Percentiles rank a stretch among this genome's conserved stretches.
Conservation (phyloP, 2,888 invertebrate species). For the Nezara viridula region DNA sequence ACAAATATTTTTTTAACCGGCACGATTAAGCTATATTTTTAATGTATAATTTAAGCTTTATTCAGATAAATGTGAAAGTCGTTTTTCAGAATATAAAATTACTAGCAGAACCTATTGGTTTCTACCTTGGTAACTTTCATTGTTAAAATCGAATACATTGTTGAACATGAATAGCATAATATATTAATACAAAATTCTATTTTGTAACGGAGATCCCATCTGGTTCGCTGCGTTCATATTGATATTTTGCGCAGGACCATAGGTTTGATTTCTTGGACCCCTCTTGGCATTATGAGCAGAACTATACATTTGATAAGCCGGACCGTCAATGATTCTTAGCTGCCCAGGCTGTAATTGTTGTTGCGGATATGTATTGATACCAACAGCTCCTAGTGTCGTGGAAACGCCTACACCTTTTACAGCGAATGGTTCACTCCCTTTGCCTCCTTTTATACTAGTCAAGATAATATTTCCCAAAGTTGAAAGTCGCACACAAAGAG, state of each 20-base stretch:
- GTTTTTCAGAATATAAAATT: too few relatives aligned
- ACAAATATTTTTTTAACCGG: too few relatives aligned
- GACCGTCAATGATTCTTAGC: background rate
- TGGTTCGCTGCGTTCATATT: background rate
- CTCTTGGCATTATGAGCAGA: background rate
- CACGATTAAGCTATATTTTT: too few relatives aligned
- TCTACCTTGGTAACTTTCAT: too few relatives aligned
- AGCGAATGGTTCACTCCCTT: slow-evolving; percentile 29
- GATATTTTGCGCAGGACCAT: background rate
- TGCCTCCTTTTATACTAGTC: slow-evolving; percentile 64
- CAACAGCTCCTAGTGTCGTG: background rate
- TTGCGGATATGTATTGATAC: too few relatives aligned
- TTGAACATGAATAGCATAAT: too few relatives aligned
- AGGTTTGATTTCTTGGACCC: background rate
- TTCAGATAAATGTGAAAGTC: too few relatives aligned
- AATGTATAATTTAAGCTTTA: too few relatives aligned
- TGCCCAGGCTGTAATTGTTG: background rate
- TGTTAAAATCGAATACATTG: too few relatives aligned
- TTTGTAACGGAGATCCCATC: background rate
- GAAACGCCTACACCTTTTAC: slow-evolving; percentile 11
- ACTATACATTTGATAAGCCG: background rate
- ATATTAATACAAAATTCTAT: too few relatives aligned
- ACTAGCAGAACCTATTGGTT: too few relatives aligned
- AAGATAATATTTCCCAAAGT: slow-evolving; percentile 68
- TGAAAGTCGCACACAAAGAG: slow-evolving; percentile 67